Evolutionary conservation across 2,113 vertebrate genomes (phyloP).

Genomic region (Albula goreensis): DNA sequence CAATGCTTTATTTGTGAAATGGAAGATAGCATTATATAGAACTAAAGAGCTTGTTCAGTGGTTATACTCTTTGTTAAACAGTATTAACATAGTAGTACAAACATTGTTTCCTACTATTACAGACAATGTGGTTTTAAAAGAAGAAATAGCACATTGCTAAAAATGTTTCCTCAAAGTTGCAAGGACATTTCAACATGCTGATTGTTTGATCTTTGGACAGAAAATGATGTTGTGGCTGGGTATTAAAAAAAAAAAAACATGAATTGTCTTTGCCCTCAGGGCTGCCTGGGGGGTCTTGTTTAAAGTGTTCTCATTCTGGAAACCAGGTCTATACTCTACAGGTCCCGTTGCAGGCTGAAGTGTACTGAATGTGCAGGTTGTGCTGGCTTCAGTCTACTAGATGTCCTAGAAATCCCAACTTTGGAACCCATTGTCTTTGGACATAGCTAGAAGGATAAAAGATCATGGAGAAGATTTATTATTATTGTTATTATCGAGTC

Average conservation of each 20-base stretch:
- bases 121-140: conserved; percentile 1
- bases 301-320: conserved; percentile 62
- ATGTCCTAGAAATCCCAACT: conserved; percentile 2
- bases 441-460: too few relatives aligned
- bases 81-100: conserved; percentile 40
- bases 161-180: conserved; percentile 15
- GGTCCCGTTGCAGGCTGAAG: conserved; percentile 50
- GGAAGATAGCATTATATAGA: conserved; percentile 45
- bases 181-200: conserved; percentile 29
- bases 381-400: conserved; percentile 32
- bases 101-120: conserved; percentile 56
- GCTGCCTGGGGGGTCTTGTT: conserved; percentile 56
- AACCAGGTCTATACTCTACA: conserved; percentile 36
- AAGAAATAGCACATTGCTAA: conserved; percentile 41
- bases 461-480: too few relatives aligned
- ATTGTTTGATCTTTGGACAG: conserved; percentile 42
- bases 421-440: not conserved
- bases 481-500: too few relatives aligned
- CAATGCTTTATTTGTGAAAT: conserved; percentile 38
- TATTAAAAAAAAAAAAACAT: conserved; percentile 50
- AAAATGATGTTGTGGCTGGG: conserved; percentile 48
- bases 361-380: conserved; percentile 48
- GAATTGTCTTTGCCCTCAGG: conserved; percentile 64
- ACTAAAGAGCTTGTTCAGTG: conserved; percentile 39
- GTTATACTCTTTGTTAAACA: conserved; percentile 56